Percentiles rank a stretch among this genome's conserved stretches.
These are phyloP conservation scores for Lophius americanus DNA, from an alignment of 2,797 vertebrate species.

Conservation along the genomic window DNA sequence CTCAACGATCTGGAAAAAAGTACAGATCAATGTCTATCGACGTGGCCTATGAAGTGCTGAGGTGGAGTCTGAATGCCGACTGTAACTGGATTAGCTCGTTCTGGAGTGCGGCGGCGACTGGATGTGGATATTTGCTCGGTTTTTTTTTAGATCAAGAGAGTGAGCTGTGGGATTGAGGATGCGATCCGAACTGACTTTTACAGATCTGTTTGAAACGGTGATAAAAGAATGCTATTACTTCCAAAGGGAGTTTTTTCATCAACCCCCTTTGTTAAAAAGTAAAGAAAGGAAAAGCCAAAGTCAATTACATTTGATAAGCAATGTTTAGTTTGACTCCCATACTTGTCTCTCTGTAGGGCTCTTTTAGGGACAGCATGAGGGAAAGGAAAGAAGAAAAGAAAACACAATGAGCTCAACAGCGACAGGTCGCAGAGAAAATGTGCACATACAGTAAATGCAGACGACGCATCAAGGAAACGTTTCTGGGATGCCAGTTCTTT, in stretches of 20 bases:
- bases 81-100: slow-evolving; percentile 34
- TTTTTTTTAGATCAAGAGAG: slow-evolving; percentile 6
- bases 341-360: slow-evolving; percentile 99
- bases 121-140: slow-evolving; percentile 14
- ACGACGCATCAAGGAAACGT: slow-evolving; percentile 56
- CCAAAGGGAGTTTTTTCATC: slow-evolving; percentile 58
- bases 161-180: slow-evolving; percentile 21
- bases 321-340: slow-evolving; percentile 99
- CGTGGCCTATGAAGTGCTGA: slow-evolving; percentile 32
- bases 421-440: slow-evolving; percentile 90
- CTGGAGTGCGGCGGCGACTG: slow-evolving; percentile 19
- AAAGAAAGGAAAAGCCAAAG: slow-evolving; percentile 94
- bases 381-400: slow-evolving; percentile 94
- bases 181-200: slow-evolving; percentile 41
- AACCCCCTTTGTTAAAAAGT: slow-evolving; percentile 75
- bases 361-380: slow-evolving; percentile 98
- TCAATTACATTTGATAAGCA: slow-evolving; percentile 99
- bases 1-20: slow-evolving; percentile 1
- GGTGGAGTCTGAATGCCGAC: slow-evolving; percentile 27
- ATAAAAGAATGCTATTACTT: slow-evolving; percentile 50
- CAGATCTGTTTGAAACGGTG: slow-evolving; percentile 30
- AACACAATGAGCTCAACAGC: slow-evolving; percentile 97
- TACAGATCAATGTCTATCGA: slow-evolving; percentile 50
- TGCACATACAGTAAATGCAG: slow-evolving; percentile 78
- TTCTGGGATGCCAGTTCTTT: slow-evolving; percentile 31